Evolutionary conservation across 2,113 vertebrate species (phyloP), one percentile per base, ranked within the genome.

Genomic region (Carassius carassius): DNA sequence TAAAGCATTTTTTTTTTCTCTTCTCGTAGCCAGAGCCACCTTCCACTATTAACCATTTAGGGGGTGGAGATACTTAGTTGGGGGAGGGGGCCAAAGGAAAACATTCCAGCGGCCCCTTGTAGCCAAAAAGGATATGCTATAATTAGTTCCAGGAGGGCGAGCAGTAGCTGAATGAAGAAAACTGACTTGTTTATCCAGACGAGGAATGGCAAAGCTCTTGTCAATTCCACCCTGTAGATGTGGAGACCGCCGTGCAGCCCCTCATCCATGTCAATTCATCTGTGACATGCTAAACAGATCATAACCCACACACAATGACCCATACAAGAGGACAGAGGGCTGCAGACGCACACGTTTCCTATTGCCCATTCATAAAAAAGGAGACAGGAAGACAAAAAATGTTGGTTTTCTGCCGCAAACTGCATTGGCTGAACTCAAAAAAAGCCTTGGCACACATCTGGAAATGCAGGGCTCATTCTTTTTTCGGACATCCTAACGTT

Each of bases 111-210:
- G 78, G 88, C 88, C 87, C 87, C 87, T 82, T 89, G 86, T 89
- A 89, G 87, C 89, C 87, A 88, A 90, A 90, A 87, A 89, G 89
- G 87, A 88, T 89, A 88, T 87, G 88, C 88, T 88, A 88, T 90
- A 91, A 91, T 91, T 89, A 91, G 89, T 90, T 91, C 87, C 89
- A 90, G 90, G 90, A 90, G 89, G 79, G 84, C 78, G 78, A 90
- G 84, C 86, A 35, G 87, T 86, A 83, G 88, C 89, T 90, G 90
- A 90, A 91, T 87, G 76, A 87, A 89, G 88, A 89, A 89, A 89
- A 89, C 89, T 60, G 85, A 86, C 88, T 90, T 90, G 86, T 90
- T 90, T 91, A 88, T 88, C 83, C 87, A 82, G 85, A 86, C 85
- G 49, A 85, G 83, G 85, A 79, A 85, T 62, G 77, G 70, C 82